Conservation (phyloP, 2,888 invertebrate genomes). For the Drosophila vallismaia region DNA sequence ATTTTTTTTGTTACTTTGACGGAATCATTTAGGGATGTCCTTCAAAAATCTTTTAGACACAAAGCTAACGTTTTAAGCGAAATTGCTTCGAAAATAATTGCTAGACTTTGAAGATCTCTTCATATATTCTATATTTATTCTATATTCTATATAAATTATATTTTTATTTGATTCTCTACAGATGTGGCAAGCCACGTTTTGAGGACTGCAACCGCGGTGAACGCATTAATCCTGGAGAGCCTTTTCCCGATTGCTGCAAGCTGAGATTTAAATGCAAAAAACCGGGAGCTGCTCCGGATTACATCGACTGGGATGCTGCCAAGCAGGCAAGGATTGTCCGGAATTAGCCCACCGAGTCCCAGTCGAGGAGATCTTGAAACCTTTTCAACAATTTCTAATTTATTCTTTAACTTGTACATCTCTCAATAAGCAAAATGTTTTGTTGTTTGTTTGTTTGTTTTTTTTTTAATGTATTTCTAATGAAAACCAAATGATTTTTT, state of each 20-base stretch:
- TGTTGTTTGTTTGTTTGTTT: conserved; percentile 23
- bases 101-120: not conserved
- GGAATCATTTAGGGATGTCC: not conserved
- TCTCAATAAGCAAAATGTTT: conserved; percentile 33
- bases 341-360: not conserved
- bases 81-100: not conserved
- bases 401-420: conserved; percentile 33
- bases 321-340: conserved; percentile 30
- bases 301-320: conserved; percentile 71
- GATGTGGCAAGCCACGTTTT: conserved; percentile 79
- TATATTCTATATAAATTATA: not conserved
- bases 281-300: conserved; percentile 72
- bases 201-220: conserved; percentile 81
- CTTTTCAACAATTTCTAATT: conserved; percentile 28
- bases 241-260: conserved; percentile 81
- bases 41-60: not conserved
- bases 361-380: conserved; percentile 27
- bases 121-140: no score
- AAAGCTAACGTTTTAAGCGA: no score
- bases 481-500: conserved; percentile 27
- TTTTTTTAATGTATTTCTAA: conserved; percentile 16
- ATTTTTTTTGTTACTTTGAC: not conserved
- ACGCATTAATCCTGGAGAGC: conserved; percentile 72
- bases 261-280: conserved; percentile 81
- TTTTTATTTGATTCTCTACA: conserved; percentile 21